These are phyloP conservation scores for Lophius piscatorius DNA, from an alignment of 2,113 vertebrate genomes.

Conservation along the genomic window DNA sequence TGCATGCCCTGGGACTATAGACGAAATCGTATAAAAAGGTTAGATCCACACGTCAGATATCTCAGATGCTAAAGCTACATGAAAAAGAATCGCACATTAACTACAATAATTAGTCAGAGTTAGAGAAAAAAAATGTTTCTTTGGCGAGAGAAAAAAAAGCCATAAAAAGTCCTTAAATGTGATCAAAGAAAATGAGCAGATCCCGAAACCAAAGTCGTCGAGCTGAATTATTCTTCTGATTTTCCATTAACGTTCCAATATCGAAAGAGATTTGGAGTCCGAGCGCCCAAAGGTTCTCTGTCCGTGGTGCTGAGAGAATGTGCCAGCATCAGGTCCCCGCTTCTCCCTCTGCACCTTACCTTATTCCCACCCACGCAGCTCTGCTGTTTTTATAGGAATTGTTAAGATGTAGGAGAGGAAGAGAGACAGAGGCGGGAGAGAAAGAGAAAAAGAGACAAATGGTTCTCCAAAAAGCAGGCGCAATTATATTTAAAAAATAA, in stretches of 20 bases:
- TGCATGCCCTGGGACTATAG: too few relatives aligned
- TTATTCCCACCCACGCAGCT: constrained; percentile 36
- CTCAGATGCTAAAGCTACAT: not conserved
- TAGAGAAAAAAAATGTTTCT: constrained; percentile 32
- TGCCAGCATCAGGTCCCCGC: constrained; percentile 1
- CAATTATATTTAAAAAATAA: too few relatives aligned
- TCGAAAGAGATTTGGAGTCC: not conserved
- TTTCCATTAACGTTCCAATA: not conserved
- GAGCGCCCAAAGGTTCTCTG: constrained; percentile 22
- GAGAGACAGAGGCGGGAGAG: too few relatives aligned
- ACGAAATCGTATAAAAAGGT: too few relatives aligned
- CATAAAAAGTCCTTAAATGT: not conserved
- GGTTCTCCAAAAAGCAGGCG: too few relatives aligned
- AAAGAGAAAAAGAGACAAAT: not conserved
- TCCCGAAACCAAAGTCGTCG: not conserved
- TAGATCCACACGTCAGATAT: too few relatives aligned
- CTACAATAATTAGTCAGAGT: too few relatives aligned
- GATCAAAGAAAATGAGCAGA: not conserved
- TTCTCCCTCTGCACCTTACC: constrained; percentile 28
- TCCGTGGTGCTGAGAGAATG: constrained; percentile 55
- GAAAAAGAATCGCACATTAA: too few relatives aligned
- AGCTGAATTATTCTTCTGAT: too few relatives aligned
- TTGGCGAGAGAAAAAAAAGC: constrained; percentile 11
- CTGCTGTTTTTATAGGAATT: constrained; percentile 6
- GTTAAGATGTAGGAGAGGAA: not conserved